These are phyloP conservation scores for Psammodynastes pulverulentus DNA, from an alignment of 2,113 vertebrate genomes.

Conservation along the genomic window DNA sequence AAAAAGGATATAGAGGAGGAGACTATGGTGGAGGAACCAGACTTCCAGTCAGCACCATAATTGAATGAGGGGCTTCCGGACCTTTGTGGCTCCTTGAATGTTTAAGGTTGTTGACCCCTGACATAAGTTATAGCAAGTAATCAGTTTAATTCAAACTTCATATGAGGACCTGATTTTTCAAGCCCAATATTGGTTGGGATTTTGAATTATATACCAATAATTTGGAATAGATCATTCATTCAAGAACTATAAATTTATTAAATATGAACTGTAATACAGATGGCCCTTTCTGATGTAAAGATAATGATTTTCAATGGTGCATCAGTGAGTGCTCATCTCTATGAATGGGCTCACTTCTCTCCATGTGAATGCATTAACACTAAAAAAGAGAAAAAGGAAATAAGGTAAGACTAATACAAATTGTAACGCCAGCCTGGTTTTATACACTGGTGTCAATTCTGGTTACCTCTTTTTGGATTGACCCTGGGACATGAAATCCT, in stretches of 20 bases:
- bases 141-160: not conserved
- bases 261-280: not conserved
- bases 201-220: not conserved
- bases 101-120: no score
- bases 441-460: not conserved
- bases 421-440: not conserved
- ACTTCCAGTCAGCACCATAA: no score
- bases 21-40: no score
- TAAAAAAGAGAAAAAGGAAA: not conserved
- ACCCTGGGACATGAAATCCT: not conserved
- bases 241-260: not conserved
- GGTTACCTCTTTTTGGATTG: not conserved
- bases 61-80: no score
- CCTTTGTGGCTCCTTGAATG: no score
- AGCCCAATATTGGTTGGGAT: not conserved
- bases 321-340: not conserved
- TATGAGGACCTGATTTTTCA: not conserved
- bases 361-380: not conserved
- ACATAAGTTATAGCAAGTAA: no score
- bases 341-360: not conserved
- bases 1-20: no score
- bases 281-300: not conserved
- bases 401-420: not conserved
- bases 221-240: not conserved
- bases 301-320: not conserved